Evolutionary conservation across 2,888 invertebrate genomes (phyloP).

Genomic region (Anoplius nigerrimus): DNA sequence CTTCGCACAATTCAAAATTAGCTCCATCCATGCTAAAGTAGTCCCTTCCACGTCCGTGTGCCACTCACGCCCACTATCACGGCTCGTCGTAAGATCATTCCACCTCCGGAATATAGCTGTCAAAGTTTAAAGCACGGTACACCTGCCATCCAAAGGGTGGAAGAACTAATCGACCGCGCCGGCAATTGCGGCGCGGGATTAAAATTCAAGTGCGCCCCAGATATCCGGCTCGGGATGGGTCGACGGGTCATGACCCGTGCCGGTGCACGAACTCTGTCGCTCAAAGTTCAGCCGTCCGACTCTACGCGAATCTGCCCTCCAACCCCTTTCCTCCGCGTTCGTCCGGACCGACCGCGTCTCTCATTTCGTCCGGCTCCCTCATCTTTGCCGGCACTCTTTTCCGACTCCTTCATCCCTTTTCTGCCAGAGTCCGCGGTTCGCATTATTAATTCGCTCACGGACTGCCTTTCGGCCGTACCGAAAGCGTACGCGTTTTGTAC

Average conservation of each 20-base stretch:
- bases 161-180: constrained; percentile 49
- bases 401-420: too few species aligned
- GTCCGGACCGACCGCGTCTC: background rate
- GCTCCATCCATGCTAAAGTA: too few species aligned
- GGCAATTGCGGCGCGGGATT: constrained; percentile 58
- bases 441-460: constrained; percentile 51
- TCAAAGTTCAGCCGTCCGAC: constrained; percentile 44
- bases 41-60: too few species aligned
- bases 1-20: too few species aligned
- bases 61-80: too few species aligned
- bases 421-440: constrained; percentile 1
- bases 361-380: background rate
- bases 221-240: constrained; percentile 58
- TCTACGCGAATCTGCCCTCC: background rate
- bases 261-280: constrained; percentile 36
- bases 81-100: too few species aligned
- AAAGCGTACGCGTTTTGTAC: background rate
- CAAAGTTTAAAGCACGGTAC: constrained; percentile 42
- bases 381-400: too few species aligned
- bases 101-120: background rate
- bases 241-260: constrained; percentile 60
- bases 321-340: background rate
- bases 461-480: constrained; percentile 14
- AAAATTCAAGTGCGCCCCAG: constrained; percentile 67
- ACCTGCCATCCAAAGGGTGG: constrained; percentile 29